Evolutionary conservation across 2,888 invertebrate species (phyloP), one percentile per base, ranked within the genome.

Genomic region (Acanthosepion lycidas): DNA sequence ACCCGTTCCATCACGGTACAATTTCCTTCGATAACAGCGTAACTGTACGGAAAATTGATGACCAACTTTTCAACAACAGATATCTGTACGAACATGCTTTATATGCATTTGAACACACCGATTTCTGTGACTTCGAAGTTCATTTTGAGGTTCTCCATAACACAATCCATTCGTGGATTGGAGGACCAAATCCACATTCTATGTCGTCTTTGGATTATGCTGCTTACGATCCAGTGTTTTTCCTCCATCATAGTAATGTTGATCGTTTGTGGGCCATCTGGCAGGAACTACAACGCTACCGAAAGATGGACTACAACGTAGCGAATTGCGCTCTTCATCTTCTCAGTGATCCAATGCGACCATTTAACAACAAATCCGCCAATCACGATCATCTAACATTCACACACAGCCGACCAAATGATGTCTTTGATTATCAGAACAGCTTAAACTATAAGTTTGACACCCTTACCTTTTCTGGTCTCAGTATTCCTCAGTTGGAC

Each of bases 331-430:
- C 96, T n/a, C 91, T 96, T 78, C 95, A 95, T 53, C 94, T 95
- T 42, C 95, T 95, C 95, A 93, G 91, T 15, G 93, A 59, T 20
- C 95, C 95, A 5, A 93, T 96, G 91, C 95, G 95, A 78, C 96
- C 96, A 3, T 96, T 96, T 95, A 95, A 95, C 94, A 95, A 95
- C 94, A 95, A 95, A n/a, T 48, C 96, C 1, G 95, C 95, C 95
- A 96, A 96, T 94, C 95, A 95, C 28, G 95, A 96, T 94, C 59
- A 94, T 48, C 91, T 51, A 49, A 96, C 96, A 15, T 51, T 94
- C 48, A 94, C 95, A 55, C 95, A 95, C 94, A 95, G 95, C 78
- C 94, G 92, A 42, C 96, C 96, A 20, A 95, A 95, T 49, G 96
- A 95, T 59, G 94, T 95, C 28, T 95, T 96, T 91, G 95, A 95